Base-by-base conservation (phyloP, 1,140 invertebrate species). In the Drosophila arizonae region DNA sequence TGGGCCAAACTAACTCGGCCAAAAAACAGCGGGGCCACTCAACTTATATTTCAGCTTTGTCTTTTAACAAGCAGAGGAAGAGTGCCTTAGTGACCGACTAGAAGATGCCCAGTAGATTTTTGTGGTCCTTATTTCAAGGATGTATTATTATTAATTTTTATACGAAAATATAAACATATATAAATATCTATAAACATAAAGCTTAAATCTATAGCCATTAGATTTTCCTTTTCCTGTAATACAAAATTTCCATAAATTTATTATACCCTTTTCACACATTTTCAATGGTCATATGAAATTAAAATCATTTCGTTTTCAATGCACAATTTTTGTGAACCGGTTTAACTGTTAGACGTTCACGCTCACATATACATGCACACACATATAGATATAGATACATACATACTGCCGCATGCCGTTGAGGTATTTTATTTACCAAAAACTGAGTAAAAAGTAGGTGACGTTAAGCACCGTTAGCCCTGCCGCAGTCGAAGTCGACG, bases 261-360 rank as follows among this genome's bases (percentile, higher is more conserved):
- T 13, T 4, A 26, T 26, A 26, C 48, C 11, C 48, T 26, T 26
- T 26, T 50, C 11, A 11, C 4, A 11, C 21, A 28, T 28, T 50
- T 24, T 13, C 21, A 26, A 50, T 26, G 48, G 48, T 21, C 28
- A 50, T 13, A 26, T 50, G 10, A 4, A 11, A 26, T 73, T 62
- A 64, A 75, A 88, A 79, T 82, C 78, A 87, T 87, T 87, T 87
- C 82, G 79, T 88, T 87, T 87, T 87, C 82, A 87, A 88, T 87
- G 76, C 76, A 73, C 73, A 52, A 88, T 66, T 70, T 63, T 50
- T 71, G 36, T 26, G 13, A 79, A 86, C 82, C 79, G 84, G 82
- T 86, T 86, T 72, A 74, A 86, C 82, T 72, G 82, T 79, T 87
- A 72, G 43, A 26, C 39, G 80, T 39, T 54, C 33, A 61, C 26